phyloP scores from a whole-genome alignment of 2,888 invertebrate species.

The Cancer borealis region DNA sequence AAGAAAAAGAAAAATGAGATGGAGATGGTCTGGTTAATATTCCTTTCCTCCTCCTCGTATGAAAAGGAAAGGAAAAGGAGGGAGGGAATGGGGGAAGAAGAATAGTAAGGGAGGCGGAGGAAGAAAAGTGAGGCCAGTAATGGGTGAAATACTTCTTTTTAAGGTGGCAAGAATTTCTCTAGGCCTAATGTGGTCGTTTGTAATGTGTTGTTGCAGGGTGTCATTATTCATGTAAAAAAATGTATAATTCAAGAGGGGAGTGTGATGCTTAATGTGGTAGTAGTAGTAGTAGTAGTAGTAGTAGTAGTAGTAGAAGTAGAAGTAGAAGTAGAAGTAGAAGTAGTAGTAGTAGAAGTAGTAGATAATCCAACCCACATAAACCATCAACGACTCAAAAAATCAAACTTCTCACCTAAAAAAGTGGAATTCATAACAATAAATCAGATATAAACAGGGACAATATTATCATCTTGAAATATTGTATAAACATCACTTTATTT shows the following conservation, averaged over 20 bases:
- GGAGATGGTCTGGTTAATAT: neutral
- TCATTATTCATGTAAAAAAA: constrained; percentile 3
- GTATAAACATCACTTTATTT: too few relatives aligned
- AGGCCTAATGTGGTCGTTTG: constrained; percentile 20
- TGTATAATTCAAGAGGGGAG: neutral
- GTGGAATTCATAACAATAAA: too few relatives aligned
- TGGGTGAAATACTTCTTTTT: neutral
- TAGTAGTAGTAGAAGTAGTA: too few relatives aligned
- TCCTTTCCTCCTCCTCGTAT: too few relatives aligned
- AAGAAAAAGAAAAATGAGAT: neutral
- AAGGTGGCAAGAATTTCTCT: neutral
- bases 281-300: neutral
- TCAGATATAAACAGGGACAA: too few relatives aligned
- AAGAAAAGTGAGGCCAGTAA: neutral
- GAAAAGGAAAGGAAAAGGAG: neutral
- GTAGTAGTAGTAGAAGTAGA: neutral
- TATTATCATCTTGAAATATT: too few relatives aligned
- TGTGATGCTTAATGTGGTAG: neutral
- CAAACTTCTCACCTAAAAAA: too few relatives aligned
- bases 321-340: too few relatives aligned
- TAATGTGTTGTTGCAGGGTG: neutral
- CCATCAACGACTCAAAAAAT: too few relatives aligned
- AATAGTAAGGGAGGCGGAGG: neutral
- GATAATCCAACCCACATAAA: too few relatives aligned
- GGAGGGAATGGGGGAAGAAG: neutral